Base-by-base conservation (phyloP, 2,113 vertebrate species). In the Hippoglossus stenolepis region DNA sequence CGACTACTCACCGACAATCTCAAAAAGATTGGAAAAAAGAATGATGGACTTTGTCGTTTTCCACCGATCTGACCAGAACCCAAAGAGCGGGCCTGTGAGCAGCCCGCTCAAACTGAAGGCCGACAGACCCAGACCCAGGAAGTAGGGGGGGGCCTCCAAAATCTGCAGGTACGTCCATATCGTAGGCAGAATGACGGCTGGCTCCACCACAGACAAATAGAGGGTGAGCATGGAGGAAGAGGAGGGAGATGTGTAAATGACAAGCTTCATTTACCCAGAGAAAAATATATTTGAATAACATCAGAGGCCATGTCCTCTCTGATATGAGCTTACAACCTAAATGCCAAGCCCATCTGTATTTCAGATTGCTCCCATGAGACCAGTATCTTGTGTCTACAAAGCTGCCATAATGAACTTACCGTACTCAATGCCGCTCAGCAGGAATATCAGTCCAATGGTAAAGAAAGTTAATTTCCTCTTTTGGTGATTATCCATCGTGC, bases 181-280 rank as follows among this genome's bases (percentile, higher is more conserved):
- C 49, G 95, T 96, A 0, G 96, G 96, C 8, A 96, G 90, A 75
- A 96, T 95, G 71, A 96, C 96, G 20, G 94, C 96, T 96, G 82
- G 63, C 43, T 61, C 20, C 28, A 38, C 13, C 72, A 43, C 11
- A 71, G 47, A 35, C 7, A 21, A 59, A 49, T 0, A 54, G 56
- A 54, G 23, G 18, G 68, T 15, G 20, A 45, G 58, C 45, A 61
- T 7, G 47, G n/a, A 21, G 45, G 38, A 53, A 54, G 49, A 58
- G 15, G 9, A 58, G 62, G 26, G 47, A 60, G 65, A 73, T 9
- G 20, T 26, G 35, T 31, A 21, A 72, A 64, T 38, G 40, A 62
- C 35, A 65, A 45, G 73, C 31, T 69, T 53, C 6, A 15, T 73
- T 73, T 73, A 70, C 59, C 13, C 60, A 20, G 24, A 56, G 62